A percentile compares a stretch with the other conserved stretches of the same genome.
These are phyloP conservation scores for Coluber constrictor DNA, from an alignment of 2,797 vertebrate genomes.

Conservation along the genomic window DNA sequence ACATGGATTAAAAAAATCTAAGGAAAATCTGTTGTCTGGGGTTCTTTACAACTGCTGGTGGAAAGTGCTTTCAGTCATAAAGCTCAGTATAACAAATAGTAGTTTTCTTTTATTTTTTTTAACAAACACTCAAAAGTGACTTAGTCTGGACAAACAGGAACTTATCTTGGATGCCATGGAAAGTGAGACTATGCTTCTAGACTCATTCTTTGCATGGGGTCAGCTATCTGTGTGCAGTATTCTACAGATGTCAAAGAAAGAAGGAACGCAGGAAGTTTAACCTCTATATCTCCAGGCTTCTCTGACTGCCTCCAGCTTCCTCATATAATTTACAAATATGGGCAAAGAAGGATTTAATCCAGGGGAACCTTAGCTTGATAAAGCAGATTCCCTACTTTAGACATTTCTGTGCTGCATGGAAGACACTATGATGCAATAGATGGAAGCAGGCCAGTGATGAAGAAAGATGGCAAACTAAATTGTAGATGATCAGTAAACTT, in stretches of 20 bases:
- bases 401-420: not conserved
- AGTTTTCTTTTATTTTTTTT: not conserved
- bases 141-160: not conserved
- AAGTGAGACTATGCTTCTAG: not conserved
- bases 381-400: not conserved
- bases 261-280: not conserved
- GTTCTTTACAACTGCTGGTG: not conserved
- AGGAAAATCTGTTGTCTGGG: not conserved
- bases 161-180: not conserved
- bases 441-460: not conserved
- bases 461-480: not conserved
- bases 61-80: not conserved
- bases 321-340: not conserved
- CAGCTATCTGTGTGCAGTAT: not conserved
- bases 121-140: not conserved
- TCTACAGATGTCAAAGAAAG: not conserved
- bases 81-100: not conserved
- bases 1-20: not conserved
- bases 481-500: not conserved
- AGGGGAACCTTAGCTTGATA: not conserved
- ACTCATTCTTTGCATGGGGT: not conserved
- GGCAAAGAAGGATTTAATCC: not conserved
- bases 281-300: not conserved
- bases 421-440: not conserved
- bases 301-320: not conserved